These are phyloP conservation scores for Myanophis thanlyinensis DNA, from an alignment of 2,113 vertebrate species.

Conservation along the genomic window DNA sequence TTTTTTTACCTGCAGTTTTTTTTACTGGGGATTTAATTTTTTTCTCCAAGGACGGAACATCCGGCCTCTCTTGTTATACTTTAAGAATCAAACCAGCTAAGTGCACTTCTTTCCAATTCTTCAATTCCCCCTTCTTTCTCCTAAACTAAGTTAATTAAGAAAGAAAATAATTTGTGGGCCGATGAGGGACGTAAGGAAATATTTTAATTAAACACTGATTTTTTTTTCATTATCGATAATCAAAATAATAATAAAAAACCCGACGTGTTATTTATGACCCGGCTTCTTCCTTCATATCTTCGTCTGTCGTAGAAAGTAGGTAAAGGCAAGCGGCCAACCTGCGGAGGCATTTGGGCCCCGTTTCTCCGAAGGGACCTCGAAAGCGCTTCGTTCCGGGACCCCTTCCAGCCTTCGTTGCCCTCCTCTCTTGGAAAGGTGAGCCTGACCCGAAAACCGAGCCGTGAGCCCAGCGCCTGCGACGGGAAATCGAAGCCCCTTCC, in stretches of 20 bases:
- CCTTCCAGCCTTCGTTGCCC: too few relatives aligned
- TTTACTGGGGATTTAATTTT: background rate
- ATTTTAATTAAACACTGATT: conserved; percentile 67
- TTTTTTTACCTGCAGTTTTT: conserved; percentile 41
- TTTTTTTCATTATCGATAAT: conserved; percentile 48
- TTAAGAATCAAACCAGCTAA: conserved; percentile 71
- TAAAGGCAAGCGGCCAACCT: background rate
- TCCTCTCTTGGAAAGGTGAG: background rate
- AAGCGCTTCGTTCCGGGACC: background rate
- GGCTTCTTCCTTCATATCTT: conserved; percentile 25
- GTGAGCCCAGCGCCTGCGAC: background rate
- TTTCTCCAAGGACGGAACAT: background rate
- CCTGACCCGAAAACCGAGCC: background rate
- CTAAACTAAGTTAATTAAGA: conserved; percentile 70
- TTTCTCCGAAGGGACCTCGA: background rate
- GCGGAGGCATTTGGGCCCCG: background rate
- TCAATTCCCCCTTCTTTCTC: conserved; percentile 36
- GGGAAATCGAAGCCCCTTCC: background rate
- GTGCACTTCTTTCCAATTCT: conserved; percentile 72
- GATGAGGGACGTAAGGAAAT: conserved; percentile 17
- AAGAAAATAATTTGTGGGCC: conserved; percentile 53
- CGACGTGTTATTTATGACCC: conserved; percentile 33
- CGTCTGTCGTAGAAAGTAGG: background rate
- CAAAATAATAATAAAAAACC: conserved; percentile 58
- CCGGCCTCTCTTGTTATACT: conserved; percentile 56